Conservation (phyloP, 92 coral and sea anemone species). For the Porites lobata region DNA sequence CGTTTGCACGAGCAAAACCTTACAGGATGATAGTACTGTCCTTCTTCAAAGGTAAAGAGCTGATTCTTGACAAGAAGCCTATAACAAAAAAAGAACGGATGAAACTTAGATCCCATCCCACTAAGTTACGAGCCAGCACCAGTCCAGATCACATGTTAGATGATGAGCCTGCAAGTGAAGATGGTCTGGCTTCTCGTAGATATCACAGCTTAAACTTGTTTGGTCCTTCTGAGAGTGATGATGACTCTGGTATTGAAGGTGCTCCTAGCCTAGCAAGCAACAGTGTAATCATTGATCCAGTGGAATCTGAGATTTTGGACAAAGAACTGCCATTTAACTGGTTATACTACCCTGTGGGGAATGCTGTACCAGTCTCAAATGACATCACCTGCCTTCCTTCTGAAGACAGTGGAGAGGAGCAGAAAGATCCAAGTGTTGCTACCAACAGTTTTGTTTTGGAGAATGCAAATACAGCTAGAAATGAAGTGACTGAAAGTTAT, state of each 20-base stretch:
- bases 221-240: slow-evolving; percentile 69
- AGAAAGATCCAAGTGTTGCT: not conserved
- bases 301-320: slow-evolving; percentile 24
- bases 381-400: not conserved
- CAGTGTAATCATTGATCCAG: slow-evolving; percentile 42
- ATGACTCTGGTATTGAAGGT: slow-evolving; percentile 90
- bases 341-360: slow-evolving; percentile 59
- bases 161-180: slow-evolving; percentile 20
- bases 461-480: not conserved
- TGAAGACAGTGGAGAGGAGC: not conserved
- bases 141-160: slow-evolving; percentile 61
- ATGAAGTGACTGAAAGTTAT: not conserved
- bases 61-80: slow-evolving; percentile 81
- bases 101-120: slow-evolving; percentile 57
- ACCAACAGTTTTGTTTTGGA: not conserved
- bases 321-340: slow-evolving; percentile 74
- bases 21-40: slow-evolving; percentile 71
- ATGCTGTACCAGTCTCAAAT: not conserved
- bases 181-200: slow-evolving; percentile 8
- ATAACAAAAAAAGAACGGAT: slow-evolving; percentile 59
- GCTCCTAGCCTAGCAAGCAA: slow-evolving; percentile 53
- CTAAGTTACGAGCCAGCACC: slow-evolving; percentile 61
- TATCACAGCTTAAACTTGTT: slow-evolving; percentile 58
- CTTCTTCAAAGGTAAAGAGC: slow-evolving; percentile 76
- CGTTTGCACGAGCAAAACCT: slow-evolving; percentile 70